These are phyloP conservation scores for Bolinopsis microptera DNA, from an alignment of 37 sponge, comb jelly and placozoan species.

Conservation along the genomic window DNA sequence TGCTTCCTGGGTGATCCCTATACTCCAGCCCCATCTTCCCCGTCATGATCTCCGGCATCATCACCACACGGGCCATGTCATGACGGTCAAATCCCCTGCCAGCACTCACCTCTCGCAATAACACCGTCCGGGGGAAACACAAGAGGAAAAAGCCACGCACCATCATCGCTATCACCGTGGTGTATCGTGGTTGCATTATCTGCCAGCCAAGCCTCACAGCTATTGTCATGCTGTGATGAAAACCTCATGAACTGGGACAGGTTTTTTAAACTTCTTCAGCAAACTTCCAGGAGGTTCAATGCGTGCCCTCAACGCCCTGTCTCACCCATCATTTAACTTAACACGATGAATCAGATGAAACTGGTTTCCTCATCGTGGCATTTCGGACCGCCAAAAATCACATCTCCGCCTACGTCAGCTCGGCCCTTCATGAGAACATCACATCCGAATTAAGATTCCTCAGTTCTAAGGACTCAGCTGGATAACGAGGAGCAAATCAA, in stretches of 20 bases:
- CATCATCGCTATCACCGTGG: slow-evolving; percentile 27
- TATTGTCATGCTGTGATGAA: slow-evolving; percentile 47
- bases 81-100: background rate
- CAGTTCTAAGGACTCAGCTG: no score
- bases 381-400: slow-evolving; percentile 24
- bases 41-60: slow-evolving; percentile 52
- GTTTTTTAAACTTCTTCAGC: slow-evolving; percentile 7
- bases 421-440: background rate
- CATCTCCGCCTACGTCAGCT: background rate
- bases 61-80: slow-evolving; percentile 27
- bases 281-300: slow-evolving; percentile 66
- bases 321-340: slow-evolving; percentile 53
- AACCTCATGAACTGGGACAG: slow-evolving; percentile 49
- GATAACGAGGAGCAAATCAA: no score
- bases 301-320: slow-evolving; percentile 17
- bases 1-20: slow-evolving; percentile 8
- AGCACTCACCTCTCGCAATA: background rate
- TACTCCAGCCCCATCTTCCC: slow-evolving; percentile 49
- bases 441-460: no score
- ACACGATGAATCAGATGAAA: slow-evolving; percentile 47
- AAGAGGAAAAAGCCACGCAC: background rate
- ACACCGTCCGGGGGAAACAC: slow-evolving; percentile 21
- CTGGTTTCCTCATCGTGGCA: background rate
- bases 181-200: no score
- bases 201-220: slow-evolving; percentile 46